Conservation (phyloP, 2,888 invertebrate genomes). For the Rhorus exstirpatorius region DNA sequence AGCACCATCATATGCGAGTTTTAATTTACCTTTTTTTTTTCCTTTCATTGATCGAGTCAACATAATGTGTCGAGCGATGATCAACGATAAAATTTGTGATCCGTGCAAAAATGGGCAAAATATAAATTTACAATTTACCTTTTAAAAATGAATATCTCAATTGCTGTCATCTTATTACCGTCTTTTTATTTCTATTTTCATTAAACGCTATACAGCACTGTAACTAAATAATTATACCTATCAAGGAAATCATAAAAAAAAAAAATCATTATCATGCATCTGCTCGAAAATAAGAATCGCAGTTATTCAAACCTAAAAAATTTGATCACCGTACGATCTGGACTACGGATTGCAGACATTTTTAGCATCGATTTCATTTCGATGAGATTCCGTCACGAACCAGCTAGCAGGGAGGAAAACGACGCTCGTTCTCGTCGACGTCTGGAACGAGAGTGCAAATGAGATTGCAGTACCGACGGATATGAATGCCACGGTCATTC, state of each 20-base stretch:
- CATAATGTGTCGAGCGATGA: too few species aligned
- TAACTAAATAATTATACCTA: background rate
- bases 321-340: background rate
- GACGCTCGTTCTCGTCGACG: constrained; percentile 49
- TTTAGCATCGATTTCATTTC: background rate
- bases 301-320: background rate
- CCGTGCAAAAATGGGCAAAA: too few species aligned
- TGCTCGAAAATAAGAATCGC: too few species aligned
- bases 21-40: background rate
- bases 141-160: background rate
- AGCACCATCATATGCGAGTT: too few species aligned
- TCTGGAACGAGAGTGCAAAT: constrained; percentile 50
- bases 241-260: background rate
- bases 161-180: background rate
- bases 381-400: background rate
- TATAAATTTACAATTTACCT: background rate
- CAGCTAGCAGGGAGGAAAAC: constrained; percentile 23
- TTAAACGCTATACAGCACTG: too few species aligned
- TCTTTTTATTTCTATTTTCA: background rate
- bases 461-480: constrained; percentile 64
- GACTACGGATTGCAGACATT: background rate
- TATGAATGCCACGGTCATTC: constrained; percentile 78
- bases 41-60: background rate
- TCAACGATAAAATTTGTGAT: too few species aligned
- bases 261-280: too few species aligned